phyloP scores from a whole-genome alignment of 2,888 invertebrate genomes.

The Agrotis exclamationis region DNA sequence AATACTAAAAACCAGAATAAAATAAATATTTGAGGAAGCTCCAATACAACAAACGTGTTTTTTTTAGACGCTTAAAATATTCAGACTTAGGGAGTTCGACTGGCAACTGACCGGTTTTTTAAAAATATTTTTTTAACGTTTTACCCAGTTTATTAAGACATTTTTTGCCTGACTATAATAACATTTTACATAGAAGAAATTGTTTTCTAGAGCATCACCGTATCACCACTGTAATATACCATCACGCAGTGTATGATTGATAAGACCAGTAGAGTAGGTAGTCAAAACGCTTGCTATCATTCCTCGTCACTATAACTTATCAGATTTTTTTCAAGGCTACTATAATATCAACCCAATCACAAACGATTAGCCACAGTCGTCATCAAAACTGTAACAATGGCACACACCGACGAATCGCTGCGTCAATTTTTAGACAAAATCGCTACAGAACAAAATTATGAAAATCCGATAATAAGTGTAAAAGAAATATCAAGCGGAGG shows the following conservation, averaged over 20 bases:
- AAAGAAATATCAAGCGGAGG: conserved; percentile 71
- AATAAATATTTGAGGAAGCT: too few relatives aligned
- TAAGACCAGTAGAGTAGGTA: neutral
- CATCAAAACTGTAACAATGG: conserved; percentile 17
- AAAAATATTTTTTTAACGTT: too few relatives aligned
- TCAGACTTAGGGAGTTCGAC: too few relatives aligned
- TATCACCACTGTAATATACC: neutral
- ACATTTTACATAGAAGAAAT: neutral
- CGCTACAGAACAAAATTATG: conserved; percentile 66
- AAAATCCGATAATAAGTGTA: conserved; percentile 64
- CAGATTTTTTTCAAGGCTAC: neutral
- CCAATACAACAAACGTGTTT: too few relatives aligned
- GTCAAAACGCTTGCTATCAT: neutral
- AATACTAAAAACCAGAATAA: too few relatives aligned
- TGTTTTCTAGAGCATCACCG: neutral
- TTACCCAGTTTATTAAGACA: too few relatives aligned
- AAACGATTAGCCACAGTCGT: neutral
- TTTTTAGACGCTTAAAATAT: too few relatives aligned
- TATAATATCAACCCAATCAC: neutral
- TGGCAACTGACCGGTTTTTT: too few relatives aligned
- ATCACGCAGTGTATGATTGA: neutral
- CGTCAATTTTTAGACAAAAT: conserved; percentile 56
- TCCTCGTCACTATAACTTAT: neutral
- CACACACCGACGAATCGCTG: conserved; percentile 19
- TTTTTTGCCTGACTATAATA: too few relatives aligned